These are phyloP conservation scores for Plutella xylostella DNA, from an alignment of 2,888 invertebrate genomes.

Conservation along the genomic window DNA sequence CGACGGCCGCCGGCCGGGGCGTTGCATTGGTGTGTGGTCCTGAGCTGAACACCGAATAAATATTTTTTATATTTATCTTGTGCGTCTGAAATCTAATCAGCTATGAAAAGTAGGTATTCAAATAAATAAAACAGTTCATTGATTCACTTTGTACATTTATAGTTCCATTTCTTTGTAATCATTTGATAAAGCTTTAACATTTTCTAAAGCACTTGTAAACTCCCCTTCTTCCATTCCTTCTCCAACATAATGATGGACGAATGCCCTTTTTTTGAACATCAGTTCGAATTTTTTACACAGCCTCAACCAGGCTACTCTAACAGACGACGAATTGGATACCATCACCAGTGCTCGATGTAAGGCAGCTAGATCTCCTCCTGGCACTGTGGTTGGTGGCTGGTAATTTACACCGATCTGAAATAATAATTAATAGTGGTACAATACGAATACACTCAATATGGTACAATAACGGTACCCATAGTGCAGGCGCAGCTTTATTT, in stretches of 20 bases:
- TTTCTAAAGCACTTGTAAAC: slow-evolving; percentile 71
- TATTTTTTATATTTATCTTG: too few species aligned
- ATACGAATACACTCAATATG: too few species aligned
- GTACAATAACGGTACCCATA: too few species aligned
- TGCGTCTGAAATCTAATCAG: too few species aligned
- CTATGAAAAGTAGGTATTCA: too few species aligned
- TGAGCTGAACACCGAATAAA: too few species aligned
- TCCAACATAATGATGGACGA: slow-evolving; percentile 87
- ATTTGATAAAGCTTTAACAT: slow-evolving; percentile 72
- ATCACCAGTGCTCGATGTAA: slow-evolving; percentile 84
- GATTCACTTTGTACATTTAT: slow-evolving; percentile 26
- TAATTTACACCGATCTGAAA: slow-evolving; percentile 78
- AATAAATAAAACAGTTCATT: not conserved
- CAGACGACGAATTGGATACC: slow-evolving; percentile 84
- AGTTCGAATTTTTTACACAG: slow-evolving; percentile 82
- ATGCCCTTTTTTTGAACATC: slow-evolving; percentile 86
- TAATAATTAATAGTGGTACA: too few species aligned
- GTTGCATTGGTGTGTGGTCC: too few species aligned
- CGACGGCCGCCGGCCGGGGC: too few species aligned
- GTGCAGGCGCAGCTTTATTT: too few species aligned
- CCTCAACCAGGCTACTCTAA: slow-evolving; percentile 84
- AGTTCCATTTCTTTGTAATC: slow-evolving; percentile 77
- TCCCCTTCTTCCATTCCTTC: slow-evolving; percentile 80
- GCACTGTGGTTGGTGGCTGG: slow-evolving; percentile 81
- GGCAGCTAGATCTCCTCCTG: slow-evolving; percentile 80